Base-by-base conservation (phyloP, 2,113 vertebrate genomes). In the Larimichthys crocea region DNA sequence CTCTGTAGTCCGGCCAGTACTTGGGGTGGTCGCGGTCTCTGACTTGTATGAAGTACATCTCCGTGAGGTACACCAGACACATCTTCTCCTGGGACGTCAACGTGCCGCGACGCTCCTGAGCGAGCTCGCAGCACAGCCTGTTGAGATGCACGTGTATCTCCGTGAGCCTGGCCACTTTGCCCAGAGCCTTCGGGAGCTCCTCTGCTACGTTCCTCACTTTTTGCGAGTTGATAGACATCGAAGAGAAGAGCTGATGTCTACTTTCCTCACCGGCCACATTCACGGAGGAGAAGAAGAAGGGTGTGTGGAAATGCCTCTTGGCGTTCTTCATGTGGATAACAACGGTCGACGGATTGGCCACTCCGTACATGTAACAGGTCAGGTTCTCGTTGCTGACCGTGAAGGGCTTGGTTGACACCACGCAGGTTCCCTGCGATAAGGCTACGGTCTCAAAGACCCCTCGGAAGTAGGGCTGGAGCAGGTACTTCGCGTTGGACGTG, bases 171-270 rank as follows among this genome's bases (percentile, higher is more conserved):
- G 71, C 63, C 15, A 74, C 12, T 11, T 10, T 48, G 0, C 16
- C 53, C 8, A 82, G 20, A 0, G 72, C 80, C 0, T 0, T 29
- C 0, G 56, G 64, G 3, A 82, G 56, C 5, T 75, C 72, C 0
- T 46, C 8, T 4, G 20, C 15, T 3, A 6, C 12, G 6, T 16
- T 20, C 5, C n/a, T 76, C 3, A 82, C 80, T 3, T 19, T 70
- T 4, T 82, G 73, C 10, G 66, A 82, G 53, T 82, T 82, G n/a
- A 82, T 76, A 0, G 80, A 70, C 80, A 76, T 82, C 0, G 80
- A 82, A 0, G 73, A 19, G 8, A 82, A 82, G 3, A 69, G 49
- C 49, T 82, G 73, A 5, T 82, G 80, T 5, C 55, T 46, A 10
- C 0, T 49, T 1, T 63, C 15, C 1, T 69, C 24, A 2, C 63